Base-by-base conservation (phyloP, 1,140 invertebrate genomes). In the Lordiphosa collinella region DNA sequence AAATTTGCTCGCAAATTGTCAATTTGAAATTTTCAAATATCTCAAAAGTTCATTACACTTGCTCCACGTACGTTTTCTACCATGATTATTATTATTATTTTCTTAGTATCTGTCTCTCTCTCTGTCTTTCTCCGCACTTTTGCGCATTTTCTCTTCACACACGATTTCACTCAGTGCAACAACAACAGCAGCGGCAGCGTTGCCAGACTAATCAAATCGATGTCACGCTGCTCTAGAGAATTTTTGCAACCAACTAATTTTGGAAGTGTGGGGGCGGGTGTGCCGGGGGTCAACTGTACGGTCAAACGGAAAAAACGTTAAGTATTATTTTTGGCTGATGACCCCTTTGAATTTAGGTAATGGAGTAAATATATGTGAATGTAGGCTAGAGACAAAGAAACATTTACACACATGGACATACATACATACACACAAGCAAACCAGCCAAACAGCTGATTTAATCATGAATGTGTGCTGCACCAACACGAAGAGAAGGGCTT, bases 331-430 rank as follows among this genome's bases (percentile, higher is more conserved):
- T 57, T 61, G 62, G 56, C 41, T 56, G 62, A 61, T 70, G 63
- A 66, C 67, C 67, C 25, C 25, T 29, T 56, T 61, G 51, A 29
- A 50, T 51, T 52, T 29, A 40, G 12, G 34, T 47, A 32, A 18
- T 29, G 25, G 12, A 3, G 14, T 14, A 14, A 9, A 11, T 6
- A 34, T 32, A 59, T 44, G 29, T 25, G 38, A 40, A 54, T 50
- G 51, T 46, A 59, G 44, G 43, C 47, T 65, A 48, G 52, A 80
- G 71, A 80, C 76, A 80, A 82, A 82, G 75, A 84, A 76, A 71
- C 49, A 56, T 44, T 41, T 51, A 40, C 25, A 34, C 31, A 46
- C 47, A 78, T 14, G 55, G 13, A 22, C 32, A 38, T 14, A n/a
- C 35, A 54, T 29, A 37, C 37, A 16, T 34, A n/a, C 35, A 54